phyloP scores from a whole-genome alignment of 2,113 vertebrate species.

The Balaeniceps rex region DNA sequence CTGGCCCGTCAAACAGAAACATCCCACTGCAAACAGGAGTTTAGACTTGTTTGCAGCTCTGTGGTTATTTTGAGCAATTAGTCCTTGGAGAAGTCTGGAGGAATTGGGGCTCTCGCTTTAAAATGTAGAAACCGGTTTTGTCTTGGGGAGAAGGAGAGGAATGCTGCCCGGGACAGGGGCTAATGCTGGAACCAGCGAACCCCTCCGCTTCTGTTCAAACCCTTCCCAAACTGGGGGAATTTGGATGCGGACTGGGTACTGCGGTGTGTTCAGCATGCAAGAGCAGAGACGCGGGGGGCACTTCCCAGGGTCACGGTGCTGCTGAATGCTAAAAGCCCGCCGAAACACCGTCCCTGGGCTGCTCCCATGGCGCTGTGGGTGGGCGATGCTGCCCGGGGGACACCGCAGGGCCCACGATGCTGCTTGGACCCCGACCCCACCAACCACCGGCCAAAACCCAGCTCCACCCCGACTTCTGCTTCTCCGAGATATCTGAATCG shows the following conservation, averaged over 20 bases:
- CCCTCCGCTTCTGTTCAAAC: not conserved
- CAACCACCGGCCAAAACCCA: rapidly evolving
- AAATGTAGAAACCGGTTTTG: not conserved
- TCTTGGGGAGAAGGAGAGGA: not conserved
- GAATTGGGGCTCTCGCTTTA: not conserved
- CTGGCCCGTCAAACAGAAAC: conserved; percentile 15
- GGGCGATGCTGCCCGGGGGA: not conserved
- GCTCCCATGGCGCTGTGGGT: rapidly evolving
- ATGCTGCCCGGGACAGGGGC: not conserved
- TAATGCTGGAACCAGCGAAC: not conserved
- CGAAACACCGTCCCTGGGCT: not conserved
- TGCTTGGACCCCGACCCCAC: not conserved
- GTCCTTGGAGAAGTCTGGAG: not conserved
- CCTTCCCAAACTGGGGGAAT: not conserved
- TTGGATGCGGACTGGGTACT: not conserved
- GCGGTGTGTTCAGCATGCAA: rapidly evolving
- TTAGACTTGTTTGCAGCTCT: conserved; percentile 27
- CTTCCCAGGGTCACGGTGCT: not conserved
- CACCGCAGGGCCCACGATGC: rapidly evolving
- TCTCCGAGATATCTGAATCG: rapidly evolving
- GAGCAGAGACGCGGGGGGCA: not conserved
- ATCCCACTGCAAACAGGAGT: conserved; percentile 22
- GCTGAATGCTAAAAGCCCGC: not conserved
- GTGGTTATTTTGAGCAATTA: not conserved
- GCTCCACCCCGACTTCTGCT: not conserved